Conservation (phyloP, 2,113 vertebrate species). For the Sphyrna mokarran region DNA sequence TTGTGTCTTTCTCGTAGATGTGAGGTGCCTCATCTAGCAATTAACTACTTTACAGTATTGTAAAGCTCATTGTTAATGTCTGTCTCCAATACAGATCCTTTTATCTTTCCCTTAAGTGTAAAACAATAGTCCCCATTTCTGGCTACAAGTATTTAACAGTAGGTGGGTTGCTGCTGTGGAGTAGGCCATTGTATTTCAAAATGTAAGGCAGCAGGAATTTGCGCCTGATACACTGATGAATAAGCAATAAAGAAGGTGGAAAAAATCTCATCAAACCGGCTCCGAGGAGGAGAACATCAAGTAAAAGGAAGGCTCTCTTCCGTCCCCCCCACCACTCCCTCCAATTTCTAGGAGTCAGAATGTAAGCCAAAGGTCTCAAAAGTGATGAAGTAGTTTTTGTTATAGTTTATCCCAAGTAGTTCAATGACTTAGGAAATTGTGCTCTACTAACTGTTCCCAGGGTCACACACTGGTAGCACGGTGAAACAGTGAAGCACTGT, state of each 20-base stretch:
- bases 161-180: background rate
- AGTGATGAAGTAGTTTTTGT: background rate
- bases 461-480: no score
- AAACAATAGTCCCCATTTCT: slow-evolving; percentile 13
- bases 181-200: slow-evolving; percentile 17
- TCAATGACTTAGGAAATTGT: background rate
- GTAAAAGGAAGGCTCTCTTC: background rate
- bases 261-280: background rate
- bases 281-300: background rate
- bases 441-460: background rate
- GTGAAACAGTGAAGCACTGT: no score
- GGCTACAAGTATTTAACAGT: slow-evolving; percentile 12
- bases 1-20: background rate
- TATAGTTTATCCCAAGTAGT: background rate
- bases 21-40: background rate
- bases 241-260: background rate
- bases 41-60: background rate
- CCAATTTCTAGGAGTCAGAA: background rate
- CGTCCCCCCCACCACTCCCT: background rate
- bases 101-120: slow-evolving; percentile 6
- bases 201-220: slow-evolving; percentile 22
- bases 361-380: background rate
- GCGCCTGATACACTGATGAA: slow-evolving; percentile 5
- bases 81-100: slow-evolving; percentile 4
- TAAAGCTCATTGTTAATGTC: slow-evolving; percentile 2